Evolutionary conservation across 2,797 vertebrate genomes (phyloP).

Genomic region (Streptopelia turtur): DNA sequence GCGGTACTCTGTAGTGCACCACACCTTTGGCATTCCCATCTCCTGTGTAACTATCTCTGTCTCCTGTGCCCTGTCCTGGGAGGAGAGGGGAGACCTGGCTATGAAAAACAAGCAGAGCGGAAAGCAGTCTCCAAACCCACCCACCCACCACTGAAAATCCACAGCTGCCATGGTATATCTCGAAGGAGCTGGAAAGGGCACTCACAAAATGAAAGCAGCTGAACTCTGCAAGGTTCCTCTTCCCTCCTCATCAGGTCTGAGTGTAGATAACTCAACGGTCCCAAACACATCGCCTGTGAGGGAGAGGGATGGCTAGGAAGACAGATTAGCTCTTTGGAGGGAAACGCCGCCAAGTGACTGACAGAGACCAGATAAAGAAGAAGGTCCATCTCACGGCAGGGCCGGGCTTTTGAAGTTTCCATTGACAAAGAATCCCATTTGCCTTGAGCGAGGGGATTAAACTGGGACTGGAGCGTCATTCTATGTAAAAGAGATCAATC

Average conservation of each 20-base stretch:
- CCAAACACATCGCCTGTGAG: neutral
- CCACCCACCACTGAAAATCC: neutral
- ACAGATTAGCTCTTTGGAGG: slow-evolving; percentile 72
- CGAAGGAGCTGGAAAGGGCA: slow-evolving; percentile 11
- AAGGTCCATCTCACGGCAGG: slow-evolving; percentile 58
- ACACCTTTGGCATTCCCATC: neutral
- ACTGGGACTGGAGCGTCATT: slow-evolving; percentile 56
- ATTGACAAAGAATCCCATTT: slow-evolving; percentile 78
- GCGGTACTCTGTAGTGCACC: neutral
- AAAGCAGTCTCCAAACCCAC: neutral
- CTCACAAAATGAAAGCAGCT: neutral
- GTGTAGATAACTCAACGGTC: slow-evolving; percentile 16
- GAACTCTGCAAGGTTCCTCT: neutral
- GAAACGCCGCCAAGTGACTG: slow-evolving; percentile 53
- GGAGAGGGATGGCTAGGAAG: slow-evolving; percentile 35
- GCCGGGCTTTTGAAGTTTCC: slow-evolving; percentile 70
- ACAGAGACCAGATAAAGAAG: slow-evolving; percentile 73
- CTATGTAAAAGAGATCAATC: slow-evolving; percentile 75
- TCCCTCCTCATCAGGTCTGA: neutral
- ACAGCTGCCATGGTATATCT: neutral
- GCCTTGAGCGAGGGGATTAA: slow-evolving; percentile 73
- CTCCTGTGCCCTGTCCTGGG: neutral
- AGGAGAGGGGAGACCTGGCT: neutral
- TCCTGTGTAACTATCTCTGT: neutral
- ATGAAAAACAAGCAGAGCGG: neutral